Conservation (phyloP, 2,113 vertebrate genomes). For the Amblyopsis rosae region DNA sequence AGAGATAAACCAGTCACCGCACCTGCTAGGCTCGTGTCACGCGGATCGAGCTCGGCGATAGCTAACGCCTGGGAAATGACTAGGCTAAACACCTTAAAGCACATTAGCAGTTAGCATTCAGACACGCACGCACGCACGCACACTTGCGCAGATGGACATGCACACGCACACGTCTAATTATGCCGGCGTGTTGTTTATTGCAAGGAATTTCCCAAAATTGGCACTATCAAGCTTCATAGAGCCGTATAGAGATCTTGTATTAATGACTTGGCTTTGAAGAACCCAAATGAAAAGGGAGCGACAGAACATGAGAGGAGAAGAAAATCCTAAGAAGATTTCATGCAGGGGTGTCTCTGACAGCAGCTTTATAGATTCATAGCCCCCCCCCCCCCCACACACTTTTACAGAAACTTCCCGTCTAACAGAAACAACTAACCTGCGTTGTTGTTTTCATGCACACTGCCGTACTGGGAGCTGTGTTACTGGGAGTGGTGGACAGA, state of each 20-base stretch:
- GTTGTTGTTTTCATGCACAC: constrained; percentile 13
- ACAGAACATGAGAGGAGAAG: constrained; percentile 41
- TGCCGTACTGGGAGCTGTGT: constrained; percentile 46
- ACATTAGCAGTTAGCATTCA: background rate
- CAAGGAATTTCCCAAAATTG: constrained; percentile 20
- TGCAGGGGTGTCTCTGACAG: constrained; percentile 53
- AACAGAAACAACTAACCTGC: constrained; percentile 51
- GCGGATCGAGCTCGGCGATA: constrained; percentile 9
- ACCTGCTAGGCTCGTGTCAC: constrained; percentile 70
- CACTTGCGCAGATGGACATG: background rate
- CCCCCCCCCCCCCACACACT: constrained; percentile 15
- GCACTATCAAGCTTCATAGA: constrained; percentile 12
- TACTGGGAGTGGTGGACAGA: constrained; percentile 61
- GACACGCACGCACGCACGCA: background rate
- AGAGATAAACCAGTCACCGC: constrained; percentile 50
- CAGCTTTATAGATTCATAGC: constrained; percentile 24
- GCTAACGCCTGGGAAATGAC: constrained; percentile 9
- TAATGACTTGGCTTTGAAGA: constrained; percentile 52
- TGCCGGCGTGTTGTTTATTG: background rate
- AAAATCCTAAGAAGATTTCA: constrained; percentile 54
- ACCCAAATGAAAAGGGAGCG: constrained; percentile 41
- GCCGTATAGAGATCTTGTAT: constrained; percentile 32
- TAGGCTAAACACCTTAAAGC: background rate
- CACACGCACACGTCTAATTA: background rate
- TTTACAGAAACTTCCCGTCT: constrained; percentile 50